Conservation (phyloP, 2,888 invertebrate species). For the Sphaerophoria taeniata region DNA sequence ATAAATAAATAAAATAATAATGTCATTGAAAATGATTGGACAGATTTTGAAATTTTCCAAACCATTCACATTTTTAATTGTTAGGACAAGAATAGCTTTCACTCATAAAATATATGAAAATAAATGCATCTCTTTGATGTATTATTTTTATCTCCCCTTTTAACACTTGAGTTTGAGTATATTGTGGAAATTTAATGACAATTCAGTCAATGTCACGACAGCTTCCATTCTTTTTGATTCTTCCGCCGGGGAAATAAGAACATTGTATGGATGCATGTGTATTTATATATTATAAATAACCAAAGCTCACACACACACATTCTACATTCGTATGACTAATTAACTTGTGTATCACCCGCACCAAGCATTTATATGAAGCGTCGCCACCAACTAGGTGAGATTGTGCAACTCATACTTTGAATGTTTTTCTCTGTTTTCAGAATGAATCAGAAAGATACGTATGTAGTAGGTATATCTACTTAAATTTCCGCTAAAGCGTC, state of each 20-base stretch:
- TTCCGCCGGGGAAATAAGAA: not conserved
- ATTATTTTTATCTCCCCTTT: conserved; percentile 66
- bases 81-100: too few species aligned
- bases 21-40: too few species aligned
- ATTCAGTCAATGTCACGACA: conserved; percentile 68
- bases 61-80: too few species aligned
- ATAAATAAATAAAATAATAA: too few species aligned
- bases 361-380: not conserved
- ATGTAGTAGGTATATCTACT: too few species aligned
- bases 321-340: conserved; percentile 70
- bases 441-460: conserved; percentile 9
- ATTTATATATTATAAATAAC: conserved; percentile 32
- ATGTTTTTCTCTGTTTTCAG: conserved; percentile 25
- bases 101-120: conserved; percentile 34
- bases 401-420: not conserved
- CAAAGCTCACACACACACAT: conserved; percentile 66
- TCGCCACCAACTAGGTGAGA: not conserved
- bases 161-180: conserved; percentile 5
- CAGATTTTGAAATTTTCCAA: too few species aligned
- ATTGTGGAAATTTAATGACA: conserved; percentile 43
- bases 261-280: conserved; percentile 49
- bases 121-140: conserved; percentile 58
- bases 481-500: too few species aligned
- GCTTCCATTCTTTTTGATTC: not conserved
- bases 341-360: conserved; percentile 69